Evolutionary conservation across 2,797 vertebrate species (phyloP).

Genomic region (Neosalanx taihuensis): DNA sequence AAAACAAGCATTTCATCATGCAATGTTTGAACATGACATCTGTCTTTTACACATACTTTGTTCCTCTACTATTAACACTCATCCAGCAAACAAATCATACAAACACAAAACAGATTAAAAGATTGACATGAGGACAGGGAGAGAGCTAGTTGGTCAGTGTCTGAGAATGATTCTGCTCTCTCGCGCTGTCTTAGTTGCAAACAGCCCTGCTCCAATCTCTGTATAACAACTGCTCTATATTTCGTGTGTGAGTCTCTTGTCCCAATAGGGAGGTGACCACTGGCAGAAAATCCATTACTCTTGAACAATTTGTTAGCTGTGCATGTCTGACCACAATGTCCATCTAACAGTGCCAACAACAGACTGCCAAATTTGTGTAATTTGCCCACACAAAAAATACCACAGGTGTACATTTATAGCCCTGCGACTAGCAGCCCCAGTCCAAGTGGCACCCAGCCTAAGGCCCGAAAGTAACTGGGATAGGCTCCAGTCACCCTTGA

Average conservation of each 20-base stretch:
- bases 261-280: constrained; percentile 10
- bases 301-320: constrained; percentile 44
- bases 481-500: no score
- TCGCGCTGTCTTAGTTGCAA: neutral
- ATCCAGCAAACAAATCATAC: no score
- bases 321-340: constrained; percentile 34
- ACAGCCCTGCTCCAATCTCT: neutral
- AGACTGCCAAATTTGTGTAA: neutral
- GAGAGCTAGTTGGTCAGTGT: no score
- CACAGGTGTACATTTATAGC: neutral
- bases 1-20: no score
- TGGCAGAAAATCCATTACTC: constrained; percentile 33
- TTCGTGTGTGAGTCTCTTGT: neutral
- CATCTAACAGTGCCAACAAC: neutral
- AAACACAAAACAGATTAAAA: no score
- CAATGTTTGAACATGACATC: no score
- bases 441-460: no score
- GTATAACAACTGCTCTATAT: neutral
- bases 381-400: neutral
- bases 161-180: neutral
- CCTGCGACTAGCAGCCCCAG: no score
- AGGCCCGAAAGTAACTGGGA: no score
- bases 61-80: no score
- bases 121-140: no score
- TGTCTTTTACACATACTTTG: no score